Evolutionary conservation across 1,140 invertebrate genomes (phyloP).

Genomic region (Oscheius sp.): DNA sequence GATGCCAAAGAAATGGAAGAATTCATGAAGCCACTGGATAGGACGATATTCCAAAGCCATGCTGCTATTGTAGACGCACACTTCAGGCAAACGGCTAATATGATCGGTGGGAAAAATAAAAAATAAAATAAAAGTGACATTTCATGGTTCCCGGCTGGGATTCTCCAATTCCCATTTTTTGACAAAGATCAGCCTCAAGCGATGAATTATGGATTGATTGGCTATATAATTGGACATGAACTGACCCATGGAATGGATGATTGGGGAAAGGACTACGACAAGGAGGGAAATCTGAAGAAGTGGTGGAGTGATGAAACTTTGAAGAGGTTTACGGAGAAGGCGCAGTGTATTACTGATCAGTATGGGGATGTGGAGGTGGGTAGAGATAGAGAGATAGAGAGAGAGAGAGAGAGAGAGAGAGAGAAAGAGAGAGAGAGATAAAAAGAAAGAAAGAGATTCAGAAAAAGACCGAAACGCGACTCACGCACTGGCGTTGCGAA

Average conservation of each 20-base stretch:
- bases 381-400: not conserved
- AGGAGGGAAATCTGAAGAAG: slow-evolving; percentile 77
- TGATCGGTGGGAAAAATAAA: too few species aligned
- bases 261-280: slow-evolving; percentile 76
- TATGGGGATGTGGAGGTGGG: slow-evolving; percentile 19
- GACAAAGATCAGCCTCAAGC: slow-evolving; percentile 31
- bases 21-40: not conserved
- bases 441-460: too few species aligned
- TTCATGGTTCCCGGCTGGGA: slow-evolving; percentile 20
- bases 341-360: slow-evolving; percentile 38
- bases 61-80: not conserved
- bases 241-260: slow-evolving; percentile 66
- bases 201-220: slow-evolving; percentile 64
- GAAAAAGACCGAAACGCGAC: too few species aligned
- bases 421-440: slow-evolving; percentile 7
- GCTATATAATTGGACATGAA: slow-evolving; percentile 66
- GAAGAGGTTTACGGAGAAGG: slow-evolving; percentile 19
- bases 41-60: not conserved
- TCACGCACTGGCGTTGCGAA: too few species aligned
- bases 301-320: slow-evolving; percentile 72
- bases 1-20: not conserved
- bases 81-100: not conserved
- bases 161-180: slow-evolving; percentile 36
- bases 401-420: not conserved
- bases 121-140: too few species aligned